phyloP scores from a whole-genome alignment of 2,797 vertebrate species.

The Gymnoscopelus microlampas region DNA sequence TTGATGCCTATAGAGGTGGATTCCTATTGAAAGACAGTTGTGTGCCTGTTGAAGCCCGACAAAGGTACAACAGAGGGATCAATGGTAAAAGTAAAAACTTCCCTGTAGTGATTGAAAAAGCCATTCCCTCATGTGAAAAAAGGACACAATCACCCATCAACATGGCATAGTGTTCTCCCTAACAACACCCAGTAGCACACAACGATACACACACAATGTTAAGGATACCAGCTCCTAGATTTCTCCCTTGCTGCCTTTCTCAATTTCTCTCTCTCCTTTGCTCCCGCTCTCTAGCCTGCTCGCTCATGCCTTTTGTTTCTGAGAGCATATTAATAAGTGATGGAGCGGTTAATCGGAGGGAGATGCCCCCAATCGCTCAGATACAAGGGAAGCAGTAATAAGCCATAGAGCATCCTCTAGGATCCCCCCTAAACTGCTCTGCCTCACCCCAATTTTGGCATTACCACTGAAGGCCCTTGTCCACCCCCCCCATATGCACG shows the following conservation, averaged over 20 bases:
- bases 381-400: conserved; percentile 75
- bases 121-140: too few species aligned
- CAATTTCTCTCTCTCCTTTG: conserved; percentile 11
- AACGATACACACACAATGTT: conserved; percentile 23
- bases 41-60: too few species aligned
- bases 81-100: too few species aligned
- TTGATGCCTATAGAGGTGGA: too few species aligned
- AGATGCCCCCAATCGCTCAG: conserved; percentile 51
- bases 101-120: too few species aligned
- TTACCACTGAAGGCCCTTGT: conserved; percentile 55
- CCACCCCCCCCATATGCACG: conserved; percentile 1
- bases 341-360: conserved; percentile 67
- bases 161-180: neutral
- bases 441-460: conserved; percentile 48
- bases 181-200: conserved; percentile 48
- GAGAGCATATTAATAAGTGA: conserved; percentile 70
- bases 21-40: too few species aligned
- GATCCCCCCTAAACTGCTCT: conserved; percentile 56
- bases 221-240: conserved; percentile 39
- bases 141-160: too few species aligned
- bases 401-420: conserved; percentile 62
- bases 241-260: neutral
- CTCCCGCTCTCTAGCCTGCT: conserved; percentile 12
- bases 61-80: too few species aligned
- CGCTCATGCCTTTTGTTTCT: conserved; percentile 60